Evolutionary conservation across 2,888 invertebrate genomes (phyloP).

Genomic region (Leptinotarsa haldemani): DNA sequence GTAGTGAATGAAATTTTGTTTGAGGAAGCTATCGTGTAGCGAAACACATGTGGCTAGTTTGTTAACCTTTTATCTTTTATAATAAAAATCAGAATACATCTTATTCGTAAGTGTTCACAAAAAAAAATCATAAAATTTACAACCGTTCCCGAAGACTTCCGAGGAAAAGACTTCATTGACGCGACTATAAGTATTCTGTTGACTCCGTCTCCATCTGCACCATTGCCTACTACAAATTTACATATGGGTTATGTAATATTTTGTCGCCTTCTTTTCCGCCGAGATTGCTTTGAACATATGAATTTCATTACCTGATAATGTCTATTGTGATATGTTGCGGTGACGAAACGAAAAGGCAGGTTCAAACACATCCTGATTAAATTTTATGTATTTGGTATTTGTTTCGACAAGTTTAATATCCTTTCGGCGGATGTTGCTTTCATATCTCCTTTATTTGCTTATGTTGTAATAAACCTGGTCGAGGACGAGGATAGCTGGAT

Average conservation of each 20-base stretch:
- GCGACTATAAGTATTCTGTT: background rate
- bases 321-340: conserved; percentile 13
- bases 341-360: conserved; percentile 12
- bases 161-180: background rate
- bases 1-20: too few relatives aligned
- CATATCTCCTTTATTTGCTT: conserved; percentile 13
- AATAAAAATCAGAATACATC: too few relatives aligned
- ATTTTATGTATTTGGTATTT: conserved; percentile 12
- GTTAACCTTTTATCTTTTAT: too few relatives aligned
- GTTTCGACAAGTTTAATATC: conserved; percentile 7
- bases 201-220: background rate
- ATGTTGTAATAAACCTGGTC: background rate
- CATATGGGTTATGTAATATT: conserved; percentile 9
- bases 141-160: too few relatives aligned
- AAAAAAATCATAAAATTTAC: too few relatives aligned
- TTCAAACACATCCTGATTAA: conserved; percentile 19
- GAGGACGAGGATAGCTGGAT: background rate
- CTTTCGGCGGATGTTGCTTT: conserved; percentile 12
- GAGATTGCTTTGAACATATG: conserved; percentile 1
- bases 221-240: conserved; percentile 10
- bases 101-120: too few relatives aligned
- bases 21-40: too few relatives aligned
- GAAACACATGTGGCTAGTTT: too few relatives aligned
- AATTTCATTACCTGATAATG: conserved; percentile 12
- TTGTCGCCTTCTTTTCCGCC: conserved; percentile 11